Evolutionary conservation across 2,888 invertebrate genomes (phyloP).

Genomic region (Eustalomyia histrio): DNA sequence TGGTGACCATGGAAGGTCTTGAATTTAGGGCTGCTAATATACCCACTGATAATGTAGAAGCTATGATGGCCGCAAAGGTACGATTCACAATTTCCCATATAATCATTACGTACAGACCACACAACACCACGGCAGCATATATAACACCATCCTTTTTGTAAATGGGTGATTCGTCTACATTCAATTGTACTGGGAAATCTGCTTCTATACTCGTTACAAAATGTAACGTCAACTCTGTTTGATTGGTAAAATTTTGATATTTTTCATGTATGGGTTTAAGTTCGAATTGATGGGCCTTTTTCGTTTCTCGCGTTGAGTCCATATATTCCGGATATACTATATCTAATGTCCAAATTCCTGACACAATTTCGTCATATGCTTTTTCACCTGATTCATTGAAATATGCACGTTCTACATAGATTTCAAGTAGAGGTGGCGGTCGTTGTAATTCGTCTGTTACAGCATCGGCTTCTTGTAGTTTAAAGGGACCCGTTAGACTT

Average conservation of each 20-base stretch:
- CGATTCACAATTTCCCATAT: constrained; percentile 87
- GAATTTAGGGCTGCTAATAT: constrained; percentile 85
- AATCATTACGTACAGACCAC: constrained; percentile 89
- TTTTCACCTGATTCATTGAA: constrained; percentile 70
- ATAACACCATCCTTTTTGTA: constrained; percentile 84
- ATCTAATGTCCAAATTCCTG: constrained; percentile 74
- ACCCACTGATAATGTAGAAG: constrained; percentile 86
- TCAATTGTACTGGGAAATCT: constrained; percentile 80
- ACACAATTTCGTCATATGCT: constrained; percentile 70
- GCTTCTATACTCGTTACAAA: constrained; percentile 74
- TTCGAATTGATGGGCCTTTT: constrained; percentile 76
- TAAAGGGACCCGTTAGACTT: constrained; percentile 82
- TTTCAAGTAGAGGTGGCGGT: constrained; percentile 69
- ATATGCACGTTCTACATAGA: constrained; percentile 72
- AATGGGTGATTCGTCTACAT: constrained; percentile 84
- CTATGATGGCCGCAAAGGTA: constrained; percentile 87
- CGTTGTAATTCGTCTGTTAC: constrained; percentile 65
- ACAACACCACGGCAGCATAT: constrained; percentile 85
- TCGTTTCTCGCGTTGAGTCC: constrained; percentile 80
- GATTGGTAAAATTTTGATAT: constrained; percentile 67
- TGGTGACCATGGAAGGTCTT: constrained; percentile 84
- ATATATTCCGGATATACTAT: constrained; percentile 74
- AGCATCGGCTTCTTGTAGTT: constrained; percentile 80
- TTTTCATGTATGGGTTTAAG: constrained; percentile 68
- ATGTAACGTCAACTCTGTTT: constrained; percentile 72